Base-by-base conservation (phyloP, 2,113 vertebrate species). In the Carettochelys insculpta region DNA sequence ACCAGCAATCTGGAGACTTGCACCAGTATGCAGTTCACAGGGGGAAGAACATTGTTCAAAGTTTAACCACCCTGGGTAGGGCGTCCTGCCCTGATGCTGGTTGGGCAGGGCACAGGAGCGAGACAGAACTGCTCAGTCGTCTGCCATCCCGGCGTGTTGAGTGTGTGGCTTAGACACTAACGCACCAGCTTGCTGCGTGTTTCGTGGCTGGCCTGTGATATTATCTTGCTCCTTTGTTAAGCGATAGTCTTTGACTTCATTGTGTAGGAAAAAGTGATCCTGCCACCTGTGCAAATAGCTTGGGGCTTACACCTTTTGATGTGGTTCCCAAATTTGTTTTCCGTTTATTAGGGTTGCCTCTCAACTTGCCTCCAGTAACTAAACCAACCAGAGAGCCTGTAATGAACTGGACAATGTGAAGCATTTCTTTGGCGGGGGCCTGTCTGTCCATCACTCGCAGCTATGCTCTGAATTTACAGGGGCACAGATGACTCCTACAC, bases 1-100 rank as follows among this genome's bases (percentile, higher is more conserved):
- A 11, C 29, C 52, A 38, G 34, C 25, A 5, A 47, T 11, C 27
- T 1, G 14, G 52, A 52, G 24, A 27, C 71, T 22, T 2, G 1
- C 0, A 1, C 43, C 58, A 0, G 3, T 25, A 51, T 56, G 29
- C 9, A 8, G 41, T 31, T 58, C 45, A 4, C 0, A 1, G 29
- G 1, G 0, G 61, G 20, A 31, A 53, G 41, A 83, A 88, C 19
- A 77, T 38, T 53, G 82, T 58, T 71, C 11, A 1, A 10, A 53
- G 51, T 29, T 22, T 50, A 43, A 0, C 2, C 1, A 12, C 5
- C 29, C 16, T 31, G 43, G 4, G 47, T 4, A 27, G 79, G 75
- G 16, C 13, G 73, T 71, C 61, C n/a, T 8, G 61, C 41, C 71
- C 51, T 1, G 2, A 19, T 52, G 85, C 4, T 1, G 4, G 17